These are phyloP conservation scores for Tenthredo notha DNA, from an alignment of 2,888 invertebrate genomes.

Conservation along the genomic window DNA sequence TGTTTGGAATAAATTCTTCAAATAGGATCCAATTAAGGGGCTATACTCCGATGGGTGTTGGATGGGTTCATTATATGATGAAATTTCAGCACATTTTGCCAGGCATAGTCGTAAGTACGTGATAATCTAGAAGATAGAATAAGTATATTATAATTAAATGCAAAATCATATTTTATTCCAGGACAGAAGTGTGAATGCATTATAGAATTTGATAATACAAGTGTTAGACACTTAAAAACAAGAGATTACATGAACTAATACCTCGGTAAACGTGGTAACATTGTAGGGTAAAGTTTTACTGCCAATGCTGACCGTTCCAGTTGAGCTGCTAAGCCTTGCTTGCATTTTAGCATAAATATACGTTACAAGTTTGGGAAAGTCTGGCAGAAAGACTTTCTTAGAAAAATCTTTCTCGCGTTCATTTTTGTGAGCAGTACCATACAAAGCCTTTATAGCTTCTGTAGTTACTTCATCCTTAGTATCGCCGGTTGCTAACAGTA, in stretches of 20 bases:
- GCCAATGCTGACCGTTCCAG: constrained; percentile 83
- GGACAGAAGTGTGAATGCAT: neutral
- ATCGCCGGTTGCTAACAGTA: constrained; percentile 92
- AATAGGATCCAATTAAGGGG: constrained; percentile 84
- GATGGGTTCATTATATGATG: constrained; percentile 75
- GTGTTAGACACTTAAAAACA: neutral
- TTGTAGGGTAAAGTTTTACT: constrained; percentile 87
- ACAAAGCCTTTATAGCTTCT: constrained; percentile 88
- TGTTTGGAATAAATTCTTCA: constrained; percentile 81
- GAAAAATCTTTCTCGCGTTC: constrained; percentile 69
- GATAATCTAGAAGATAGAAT: constrained; percentile 82
- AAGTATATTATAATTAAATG: neutral
- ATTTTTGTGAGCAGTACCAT: constrained; percentile 82
- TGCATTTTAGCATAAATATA: constrained; percentile 82
- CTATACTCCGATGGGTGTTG: constrained; percentile 84
- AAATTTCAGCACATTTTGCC: constrained; percentile 83
- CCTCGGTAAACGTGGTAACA: constrained; percentile 87
- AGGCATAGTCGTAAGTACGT: constrained; percentile 90
- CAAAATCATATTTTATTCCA: neutral
- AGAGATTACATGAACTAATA: constrained; percentile 70
- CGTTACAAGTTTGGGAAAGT: constrained; percentile 86
- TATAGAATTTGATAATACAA: neutral
- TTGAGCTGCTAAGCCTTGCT: constrained; percentile 71
- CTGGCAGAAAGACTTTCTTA: constrained; percentile 82
- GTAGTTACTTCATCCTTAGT: constrained; percentile 87